These are phyloP conservation scores for Cydia splendana DNA, from an alignment of 1,140 invertebrate species.

Conservation along the genomic window DNA sequence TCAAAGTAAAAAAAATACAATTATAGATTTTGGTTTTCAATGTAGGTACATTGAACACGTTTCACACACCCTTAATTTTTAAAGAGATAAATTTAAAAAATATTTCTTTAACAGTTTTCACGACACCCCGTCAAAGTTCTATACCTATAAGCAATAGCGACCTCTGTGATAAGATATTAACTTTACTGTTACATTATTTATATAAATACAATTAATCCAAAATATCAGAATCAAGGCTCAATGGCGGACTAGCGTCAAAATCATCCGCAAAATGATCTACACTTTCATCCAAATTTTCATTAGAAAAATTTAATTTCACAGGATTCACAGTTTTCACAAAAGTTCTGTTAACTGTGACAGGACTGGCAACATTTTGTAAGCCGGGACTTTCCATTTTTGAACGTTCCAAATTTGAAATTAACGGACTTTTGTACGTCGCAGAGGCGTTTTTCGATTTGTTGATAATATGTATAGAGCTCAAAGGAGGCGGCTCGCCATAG, in stretches of 20 bases:
- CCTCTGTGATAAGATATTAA: no score
- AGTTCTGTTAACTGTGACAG: constrained; percentile 42
- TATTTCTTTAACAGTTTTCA: no score
- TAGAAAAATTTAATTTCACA: constrained; percentile 62
- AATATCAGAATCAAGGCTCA: constrained; percentile 63
- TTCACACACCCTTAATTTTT: no score
- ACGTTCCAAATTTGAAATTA: constrained; percentile 41
- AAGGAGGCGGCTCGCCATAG: constrained; percentile 73
- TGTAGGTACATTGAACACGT: no score
- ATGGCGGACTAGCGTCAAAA: constrained; percentile 70
- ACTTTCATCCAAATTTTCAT: constrained; percentile 37
- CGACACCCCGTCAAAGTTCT: no score
- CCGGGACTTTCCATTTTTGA: constrained; percentile 13
- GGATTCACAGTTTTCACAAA: constrained; percentile 56
- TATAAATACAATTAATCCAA: neutral
- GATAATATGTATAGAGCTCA: constrained; percentile 64
- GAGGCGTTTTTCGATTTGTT: constrained; percentile 61
- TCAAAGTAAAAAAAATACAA: no score
- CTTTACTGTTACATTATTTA: no score
- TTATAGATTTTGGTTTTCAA: no score
- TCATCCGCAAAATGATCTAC: constrained; percentile 67
- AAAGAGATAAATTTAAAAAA: no score
- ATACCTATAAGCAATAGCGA: no score
- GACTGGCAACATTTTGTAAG: constrained; percentile 27
- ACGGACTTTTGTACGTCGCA: constrained; percentile 63